A percentile compares a stretch with the other conserved stretches of the same genome.
These are phyloP conservation scores for Xenopus borealis DNA, from an alignment of 2,113 vertebrate species.

Conservation along the genomic window DNA sequence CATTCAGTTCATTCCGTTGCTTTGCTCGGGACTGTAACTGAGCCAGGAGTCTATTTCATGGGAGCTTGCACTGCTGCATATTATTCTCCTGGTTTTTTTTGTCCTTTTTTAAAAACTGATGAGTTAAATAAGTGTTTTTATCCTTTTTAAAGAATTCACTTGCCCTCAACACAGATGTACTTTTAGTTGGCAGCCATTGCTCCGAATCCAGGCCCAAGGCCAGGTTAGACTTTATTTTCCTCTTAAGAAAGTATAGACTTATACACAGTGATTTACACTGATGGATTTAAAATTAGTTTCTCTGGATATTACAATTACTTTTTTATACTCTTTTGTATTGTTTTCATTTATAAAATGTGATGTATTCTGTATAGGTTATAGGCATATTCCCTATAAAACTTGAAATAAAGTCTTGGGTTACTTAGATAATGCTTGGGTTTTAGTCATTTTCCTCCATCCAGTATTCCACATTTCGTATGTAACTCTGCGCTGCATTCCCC, in stretches of 20 bases:
- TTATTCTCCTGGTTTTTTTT: conserved; percentile 12
- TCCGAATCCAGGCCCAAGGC: conserved; percentile 21
- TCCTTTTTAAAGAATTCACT: conserved; percentile 16
- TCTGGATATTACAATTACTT: neutral
- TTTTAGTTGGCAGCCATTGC: conserved; percentile 15
- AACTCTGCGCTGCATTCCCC: too few species aligned
- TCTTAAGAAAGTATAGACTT: conserved; percentile 27
- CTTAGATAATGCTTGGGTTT: neutral
- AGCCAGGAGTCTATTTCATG: neutral
- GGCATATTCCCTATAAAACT: neutral
- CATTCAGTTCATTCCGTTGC: conserved; percentile 44
- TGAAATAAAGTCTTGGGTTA: too few species aligned
- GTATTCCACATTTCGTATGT: too few species aligned
- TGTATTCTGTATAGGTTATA: neutral
- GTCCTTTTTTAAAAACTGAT: conserved; percentile 38
- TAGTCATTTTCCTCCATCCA: neutral
- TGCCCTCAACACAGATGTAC: conserved; percentile 33
- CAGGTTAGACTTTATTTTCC: conserved; percentile 20
- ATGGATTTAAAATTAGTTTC: conserved; percentile 17
- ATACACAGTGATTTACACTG: conserved; percentile 24
- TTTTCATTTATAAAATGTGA: neutral
- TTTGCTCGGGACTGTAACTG: conserved; percentile 13
- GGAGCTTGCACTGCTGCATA: conserved; percentile 13
- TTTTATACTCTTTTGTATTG: neutral
- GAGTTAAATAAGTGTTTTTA: conserved; percentile 18